Evolutionary conservation across 92 coral and sea anemone genomes (phyloP), one percentile per base, ranked within the genome.

Genomic region (Bergia sp.): DNA sequence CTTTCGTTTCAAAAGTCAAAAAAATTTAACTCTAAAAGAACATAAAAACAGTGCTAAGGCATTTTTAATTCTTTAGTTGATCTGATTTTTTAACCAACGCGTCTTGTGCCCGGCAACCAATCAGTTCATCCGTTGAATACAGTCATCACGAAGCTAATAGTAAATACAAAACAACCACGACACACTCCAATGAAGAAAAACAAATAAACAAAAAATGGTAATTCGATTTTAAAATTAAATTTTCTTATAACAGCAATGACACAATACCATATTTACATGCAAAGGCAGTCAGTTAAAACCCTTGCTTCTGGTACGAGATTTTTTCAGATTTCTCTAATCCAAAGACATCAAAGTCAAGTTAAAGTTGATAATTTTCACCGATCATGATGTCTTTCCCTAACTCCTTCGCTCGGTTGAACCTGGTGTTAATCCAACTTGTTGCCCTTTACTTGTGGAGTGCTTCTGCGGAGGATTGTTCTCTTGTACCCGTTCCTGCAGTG

Each of bases 391-490:
- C 47, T 84, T 20, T 20, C 58, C 29, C 13, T 13, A 1, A 67
- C 66, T 47, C 44, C 2, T 36, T 37, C 23, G 55, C 38, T 15
- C 87, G 87, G n/a, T 16, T n/a, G 4, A 45, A 44, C 9, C 15
- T 47, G 29, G 21, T 72, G 53, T 29, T 66, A 11, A 4, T 84
- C 18, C 87, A 69, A 18, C 57, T 69, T 13, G 1, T 71, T 71
- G 78, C 36, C 71, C 67, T 40, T 1, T 83, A n/a, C 37, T 36
- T 42, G 45, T 67, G 65, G 42, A 44, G 61, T 37, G 87, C 44
- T 84, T 84, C 78, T 69, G 87, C 87, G 7, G 79, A 45, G 58
- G 77, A 73, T 11, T 84, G 87, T 18, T 12, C 79, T 36, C 1
- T 37, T 36, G 43, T 7, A 16, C 0, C 71, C 2, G 79, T 84